A percentile compares a stretch with the other conserved stretches of the same genome.
Conservation (phyloP, 2,888 invertebrate species). For the Tetanocera ferruginea region DNA sequence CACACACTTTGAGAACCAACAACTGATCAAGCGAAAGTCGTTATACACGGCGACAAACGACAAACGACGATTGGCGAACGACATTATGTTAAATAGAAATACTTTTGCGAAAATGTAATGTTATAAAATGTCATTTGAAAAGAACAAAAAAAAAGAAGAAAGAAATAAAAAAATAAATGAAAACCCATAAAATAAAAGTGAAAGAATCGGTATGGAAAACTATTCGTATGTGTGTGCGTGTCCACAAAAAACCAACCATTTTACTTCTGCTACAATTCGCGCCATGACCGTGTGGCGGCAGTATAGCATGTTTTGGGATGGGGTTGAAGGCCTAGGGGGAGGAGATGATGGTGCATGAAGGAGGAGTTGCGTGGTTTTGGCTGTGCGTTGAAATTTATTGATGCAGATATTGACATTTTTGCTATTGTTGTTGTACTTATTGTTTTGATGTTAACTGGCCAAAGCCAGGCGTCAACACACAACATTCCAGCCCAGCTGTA, state of each 20-base stretch:
- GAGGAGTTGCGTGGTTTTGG: not conserved
- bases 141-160: constrained; percentile 59
- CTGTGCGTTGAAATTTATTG: constrained; percentile 57
- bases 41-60: constrained; percentile 5
- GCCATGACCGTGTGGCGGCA: constrained; percentile 54
- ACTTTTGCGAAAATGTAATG: constrained; percentile 3
- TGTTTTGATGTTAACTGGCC: constrained; percentile 31
- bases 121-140: constrained; percentile 52
- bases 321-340: not conserved
- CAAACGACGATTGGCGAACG: not conserved
- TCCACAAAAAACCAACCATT: constrained; percentile 27
- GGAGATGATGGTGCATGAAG: not conserved
- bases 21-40: constrained; percentile 5
- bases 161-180: constrained; percentile 53
- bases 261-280: constrained; percentile 54
- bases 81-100: constrained; percentile 62
- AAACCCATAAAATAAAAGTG: constrained; percentile 32
- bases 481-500: not conserved
- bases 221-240: not conserved
- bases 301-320: constrained; percentile 27
- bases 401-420: constrained; percentile 65
- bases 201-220: constrained; percentile 44
- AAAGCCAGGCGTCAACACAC: constrained; percentile 2
- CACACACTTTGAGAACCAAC: not conserved
- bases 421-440: constrained; percentile 28